These are phyloP conservation scores for Anoplolepis gracilipes DNA, from an alignment of 1,140 invertebrate genomes.

Conservation along the genomic window DNA sequence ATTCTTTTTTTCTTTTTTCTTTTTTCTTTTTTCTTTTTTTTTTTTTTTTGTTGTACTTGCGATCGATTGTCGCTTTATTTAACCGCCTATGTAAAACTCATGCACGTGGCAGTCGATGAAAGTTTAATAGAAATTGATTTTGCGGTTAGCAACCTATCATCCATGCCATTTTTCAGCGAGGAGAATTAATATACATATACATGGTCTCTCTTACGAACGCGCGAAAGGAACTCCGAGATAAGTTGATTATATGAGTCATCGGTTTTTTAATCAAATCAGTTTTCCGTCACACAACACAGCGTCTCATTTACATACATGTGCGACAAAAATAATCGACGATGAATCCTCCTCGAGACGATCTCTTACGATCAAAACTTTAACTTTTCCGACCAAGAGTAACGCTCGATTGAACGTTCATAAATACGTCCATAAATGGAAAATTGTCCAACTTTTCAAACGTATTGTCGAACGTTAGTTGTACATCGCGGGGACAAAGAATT, in stretches of 20 bases:
- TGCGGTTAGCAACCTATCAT: constrained; percentile 55
- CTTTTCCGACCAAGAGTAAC: background rate
- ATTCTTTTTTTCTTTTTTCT: background rate
- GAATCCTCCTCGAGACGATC: background rate
- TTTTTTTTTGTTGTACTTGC: background rate
- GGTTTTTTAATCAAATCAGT: constrained; percentile 30
- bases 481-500: background rate
- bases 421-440: constrained; percentile 10
- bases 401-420: background rate
- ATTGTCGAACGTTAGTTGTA: background rate
- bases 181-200: background rate
- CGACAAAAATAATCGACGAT: background rate
- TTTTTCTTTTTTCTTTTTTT: background rate
- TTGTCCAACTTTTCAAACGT: background rate
- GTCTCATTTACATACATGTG: background rate
- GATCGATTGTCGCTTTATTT: constrained; percentile 55
- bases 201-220: background rate
- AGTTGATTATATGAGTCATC: constrained; percentile 4
- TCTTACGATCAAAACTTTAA: background rate
- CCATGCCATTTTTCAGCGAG: constrained; percentile 21
- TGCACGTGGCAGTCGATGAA: constrained; percentile 43
- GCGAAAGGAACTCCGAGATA: background rate
- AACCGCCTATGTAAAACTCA: constrained; percentile 44
- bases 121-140: constrained; percentile 50
- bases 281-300: background rate